These are phyloP conservation scores for Schizaphis graminum DNA, from an alignment of 2,888 invertebrate species.

Conservation along the genomic window DNA sequence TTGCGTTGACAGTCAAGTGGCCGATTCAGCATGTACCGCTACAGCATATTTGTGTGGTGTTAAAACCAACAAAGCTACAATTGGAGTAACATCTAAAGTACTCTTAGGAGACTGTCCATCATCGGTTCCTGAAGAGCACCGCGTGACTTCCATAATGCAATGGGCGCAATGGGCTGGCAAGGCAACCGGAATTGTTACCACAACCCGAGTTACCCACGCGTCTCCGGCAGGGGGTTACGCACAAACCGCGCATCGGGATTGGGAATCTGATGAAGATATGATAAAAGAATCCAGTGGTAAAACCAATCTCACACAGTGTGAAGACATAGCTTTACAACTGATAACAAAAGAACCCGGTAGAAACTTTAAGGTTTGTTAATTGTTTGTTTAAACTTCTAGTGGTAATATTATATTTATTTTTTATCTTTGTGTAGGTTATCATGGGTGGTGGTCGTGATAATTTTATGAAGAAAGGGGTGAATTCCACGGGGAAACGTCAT, in stretches of 20 bases:
- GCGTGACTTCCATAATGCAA: constrained; percentile 78
- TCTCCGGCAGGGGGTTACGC: constrained; percentile 82
- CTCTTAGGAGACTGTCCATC: constrained; percentile 70
- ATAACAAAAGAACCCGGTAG: constrained; percentile 78
- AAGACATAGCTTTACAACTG: constrained; percentile 83
- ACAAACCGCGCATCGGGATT: constrained; percentile 79
- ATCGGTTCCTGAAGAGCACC: constrained; percentile 70
- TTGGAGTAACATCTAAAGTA: constrained; percentile 75
- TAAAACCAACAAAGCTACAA: constrained; percentile 79
- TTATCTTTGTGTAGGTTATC: constrained; percentile 76
- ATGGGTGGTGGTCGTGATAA: constrained; percentile 89
- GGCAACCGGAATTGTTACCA: constrained; percentile 76
- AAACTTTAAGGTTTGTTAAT: constrained; percentile 76
- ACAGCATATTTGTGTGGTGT: constrained; percentile 81
- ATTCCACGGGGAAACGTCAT: constrained; percentile 35
- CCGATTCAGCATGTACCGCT: constrained; percentile 82
- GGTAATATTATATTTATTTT: too few species aligned
- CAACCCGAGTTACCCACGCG: constrained; percentile 84
- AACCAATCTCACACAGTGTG: constrained; percentile 74
- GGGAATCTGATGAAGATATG: constrained; percentile 79
- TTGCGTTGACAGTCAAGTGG: constrained; percentile 75
- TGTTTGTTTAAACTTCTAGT: neutral
- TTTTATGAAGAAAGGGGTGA: constrained; percentile 73
- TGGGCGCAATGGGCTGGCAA: constrained; percentile 80
- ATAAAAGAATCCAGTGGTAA: constrained; percentile 71